Evolutionary conservation across 2,888 invertebrate species (phyloP).

Genomic region (Colostygia pectinataria): DNA sequence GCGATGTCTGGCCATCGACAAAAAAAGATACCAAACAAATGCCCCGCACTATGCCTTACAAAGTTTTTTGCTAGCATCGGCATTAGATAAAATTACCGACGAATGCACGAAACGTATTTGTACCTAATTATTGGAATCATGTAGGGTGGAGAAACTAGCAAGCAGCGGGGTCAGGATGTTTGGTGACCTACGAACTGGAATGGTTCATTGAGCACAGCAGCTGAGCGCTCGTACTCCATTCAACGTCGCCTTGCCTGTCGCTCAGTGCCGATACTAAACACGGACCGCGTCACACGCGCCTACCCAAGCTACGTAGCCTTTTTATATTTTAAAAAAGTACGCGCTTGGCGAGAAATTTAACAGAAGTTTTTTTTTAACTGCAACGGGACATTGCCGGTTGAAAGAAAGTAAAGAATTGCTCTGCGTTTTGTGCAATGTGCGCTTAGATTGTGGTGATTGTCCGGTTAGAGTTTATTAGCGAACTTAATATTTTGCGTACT

Average conservation of each 20-base stretch:
- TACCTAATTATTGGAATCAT: conserved; percentile 28
- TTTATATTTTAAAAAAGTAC: conserved; percentile 49
- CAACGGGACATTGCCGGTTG: conserved; percentile 3
- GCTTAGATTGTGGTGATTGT: conserved; percentile 62
- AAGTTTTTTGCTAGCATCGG: conserved; percentile 13
- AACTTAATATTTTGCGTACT: conserved; percentile 57
- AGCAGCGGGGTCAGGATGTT: conserved; percentile 69
- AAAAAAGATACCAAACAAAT: conserved; percentile 47
- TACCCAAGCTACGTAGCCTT: conserved; percentile 58
- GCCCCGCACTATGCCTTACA: conserved; percentile 27
- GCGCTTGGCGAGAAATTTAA: conserved; percentile 68
- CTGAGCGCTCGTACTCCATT: conserved; percentile 69
- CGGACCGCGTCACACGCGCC: conserved; percentile 78
- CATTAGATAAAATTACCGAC: conserved; percentile 20
- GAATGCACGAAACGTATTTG: conserved; percentile 15
- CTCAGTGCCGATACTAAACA: conserved; percentile 76
- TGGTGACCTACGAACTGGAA: conserved; percentile 77
- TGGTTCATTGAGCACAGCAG: conserved; percentile 79
- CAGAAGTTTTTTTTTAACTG: conserved; percentile 28
- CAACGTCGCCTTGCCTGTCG: conserved; percentile 56
- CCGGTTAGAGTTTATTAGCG: conserved; percentile 44
- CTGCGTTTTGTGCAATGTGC: conserved; percentile 62
- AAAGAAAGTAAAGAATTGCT: conserved; percentile 19
- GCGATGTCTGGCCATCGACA: conserved; percentile 46
- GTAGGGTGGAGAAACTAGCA: conserved; percentile 68